Conservation (phyloP, 92 coral and sea anemone genomes). For the Epizoanthus ramosus region DNA sequence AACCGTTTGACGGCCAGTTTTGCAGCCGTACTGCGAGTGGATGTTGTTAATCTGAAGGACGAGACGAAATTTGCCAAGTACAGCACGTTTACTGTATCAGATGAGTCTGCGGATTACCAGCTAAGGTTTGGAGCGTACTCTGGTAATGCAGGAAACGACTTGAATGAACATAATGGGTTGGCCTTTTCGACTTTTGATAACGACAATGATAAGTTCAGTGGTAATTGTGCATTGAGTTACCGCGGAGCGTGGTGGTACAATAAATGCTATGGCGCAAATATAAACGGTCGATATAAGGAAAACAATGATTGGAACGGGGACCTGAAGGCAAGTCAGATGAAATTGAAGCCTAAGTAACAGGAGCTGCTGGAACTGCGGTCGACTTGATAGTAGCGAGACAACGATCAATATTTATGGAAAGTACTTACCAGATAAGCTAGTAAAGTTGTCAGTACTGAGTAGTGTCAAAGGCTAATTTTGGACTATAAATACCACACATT, state of each 20-base stretch:
- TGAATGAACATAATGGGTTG: neutral
- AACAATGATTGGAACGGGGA: neutral
- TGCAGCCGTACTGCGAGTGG: conserved; percentile 50
- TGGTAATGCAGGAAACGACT: neutral
- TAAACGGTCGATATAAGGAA: conserved; percentile 2
- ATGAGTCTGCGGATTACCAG: conserved; percentile 33
- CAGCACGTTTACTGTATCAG: conserved; percentile 40
- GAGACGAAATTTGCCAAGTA: conserved; percentile 41
- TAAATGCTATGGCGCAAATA: neutral
- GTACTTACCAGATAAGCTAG: no score
- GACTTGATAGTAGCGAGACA: no score
- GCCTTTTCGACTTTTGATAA: conserved; percentile 17
- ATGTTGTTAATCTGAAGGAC: conserved; percentile 24
- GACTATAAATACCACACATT: no score
- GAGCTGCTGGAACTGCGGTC: no score
- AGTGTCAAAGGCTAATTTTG: no score
- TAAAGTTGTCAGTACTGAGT: no score
- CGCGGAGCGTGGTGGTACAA: conserved; percentile 28
- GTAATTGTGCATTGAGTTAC: neutral
- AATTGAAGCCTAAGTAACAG: conserved; percentile 1
- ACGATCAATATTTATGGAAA: no score
- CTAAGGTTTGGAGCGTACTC: conserved; percentile 35
- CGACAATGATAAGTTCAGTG: neutral
- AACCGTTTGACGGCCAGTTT: conserved; percentile 47
- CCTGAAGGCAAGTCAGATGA: conserved; percentile 6